These are phyloP conservation scores for Leucophenga maculata DNA, from an alignment of 2,888 invertebrate species.

Conservation along the genomic window DNA sequence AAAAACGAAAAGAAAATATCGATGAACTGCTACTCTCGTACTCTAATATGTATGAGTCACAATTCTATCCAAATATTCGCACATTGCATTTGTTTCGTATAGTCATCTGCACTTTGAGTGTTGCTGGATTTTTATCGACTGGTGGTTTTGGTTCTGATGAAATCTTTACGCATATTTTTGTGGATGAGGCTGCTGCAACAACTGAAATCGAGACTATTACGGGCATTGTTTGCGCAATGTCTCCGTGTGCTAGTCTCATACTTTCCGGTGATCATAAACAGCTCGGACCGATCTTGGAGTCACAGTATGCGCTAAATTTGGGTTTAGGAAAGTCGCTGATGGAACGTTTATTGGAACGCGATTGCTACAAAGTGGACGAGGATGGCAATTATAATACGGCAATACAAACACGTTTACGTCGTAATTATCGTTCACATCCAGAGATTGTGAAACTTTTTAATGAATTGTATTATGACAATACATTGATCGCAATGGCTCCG, in stretches of 20 bases:
- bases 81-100: conserved; percentile 75
- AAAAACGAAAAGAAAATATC: conserved; percentile 67
- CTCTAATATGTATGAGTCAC: conserved; percentile 70
- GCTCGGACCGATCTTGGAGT: conserved; percentile 78
- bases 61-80: conserved; percentile 72
- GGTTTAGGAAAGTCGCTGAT: conserved; percentile 75
- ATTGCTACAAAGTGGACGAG: conserved; percentile 67
- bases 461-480: conserved; percentile 80
- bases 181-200: conserved; percentile 85
- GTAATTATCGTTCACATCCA: conserved; percentile 83
- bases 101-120: conserved; percentile 77
- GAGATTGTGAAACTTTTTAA: conserved; percentile 80
- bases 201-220: conserved; percentile 80
- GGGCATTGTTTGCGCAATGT: conserved; percentile 72
- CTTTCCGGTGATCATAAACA: conserved; percentile 84
- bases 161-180: conserved; percentile 79
- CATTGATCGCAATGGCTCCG: conserved; percentile 73
- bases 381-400: conserved; percentile 73
- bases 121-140: conserved; percentile 74
- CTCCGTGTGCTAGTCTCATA: conserved; percentile 74
- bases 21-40: conserved; percentile 68
- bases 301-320: conserved; percentile 61
- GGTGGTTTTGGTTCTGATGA: conserved; percentile 61
- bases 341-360: conserved; percentile 77
- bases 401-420: conserved; percentile 81